Evolutionary conservation across 2,888 invertebrate species (phyloP), one percentile per base, ranked within the genome.

Genomic region (Drosophila recens): DNA sequence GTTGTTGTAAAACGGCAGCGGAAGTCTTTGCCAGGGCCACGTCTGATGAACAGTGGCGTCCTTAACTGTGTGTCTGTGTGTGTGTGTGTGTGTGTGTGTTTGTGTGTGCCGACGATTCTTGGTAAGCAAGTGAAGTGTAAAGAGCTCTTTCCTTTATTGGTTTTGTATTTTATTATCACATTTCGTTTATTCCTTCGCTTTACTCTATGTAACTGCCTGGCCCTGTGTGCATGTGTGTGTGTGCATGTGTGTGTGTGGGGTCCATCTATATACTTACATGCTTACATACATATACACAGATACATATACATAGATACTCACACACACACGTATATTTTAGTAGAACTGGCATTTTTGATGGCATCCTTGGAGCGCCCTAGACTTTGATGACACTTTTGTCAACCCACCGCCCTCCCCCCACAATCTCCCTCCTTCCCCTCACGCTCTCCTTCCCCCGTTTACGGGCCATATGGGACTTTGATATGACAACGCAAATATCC

Each of bases 391-490:
- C 79, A 90, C 85, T 91, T 84, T 75, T 75, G 72, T 75, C 43
- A 46, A 52, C 56, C 63, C 49, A 15, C 11, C 46, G 17, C 1
- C 49, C 20, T 9, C 46, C 57, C 33, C 6, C 45, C 17, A 4
- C 48, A 27, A 5, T 20, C 10, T 9, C n/a, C 4, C 42, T 3
- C 23, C 36, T 30, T 1, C 13, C 71, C 69, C 8, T 1, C 79
- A 17, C 45, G 4, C 27, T 11, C 38, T 40, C 48, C 43, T 33
- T 27, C 38, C 61, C 61, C 40, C 86, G 82, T 90, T 91, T 91
- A 92, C 91, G 90, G 90, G 90, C 89, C 91, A 92, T 92, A 91
- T 92, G 92, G 91, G 92, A 91, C 90, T 90, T 86, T 90, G 91
- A 91, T 92, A 90, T 90, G 91, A 90, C 90, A 91, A 88, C 89